Conservation (phyloP, 2,888 invertebrate species). For the Graphium colonna region DNA sequence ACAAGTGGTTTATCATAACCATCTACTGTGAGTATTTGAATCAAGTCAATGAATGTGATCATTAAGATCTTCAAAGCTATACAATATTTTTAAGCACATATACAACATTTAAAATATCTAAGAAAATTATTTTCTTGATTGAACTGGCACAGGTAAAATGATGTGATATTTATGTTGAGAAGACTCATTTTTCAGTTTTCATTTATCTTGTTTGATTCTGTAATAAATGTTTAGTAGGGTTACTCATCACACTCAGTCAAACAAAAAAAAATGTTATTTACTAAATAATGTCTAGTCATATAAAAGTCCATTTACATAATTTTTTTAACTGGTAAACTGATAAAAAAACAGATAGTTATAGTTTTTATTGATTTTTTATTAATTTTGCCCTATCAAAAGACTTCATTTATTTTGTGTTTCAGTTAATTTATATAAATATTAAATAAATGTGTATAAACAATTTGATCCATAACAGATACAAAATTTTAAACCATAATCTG, state of each 20-base stretch:
- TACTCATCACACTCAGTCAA: slow-evolving; percentile 3
- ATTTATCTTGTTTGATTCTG: slow-evolving; percentile 20
- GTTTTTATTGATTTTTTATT: too few relatives aligned
- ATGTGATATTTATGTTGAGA: not conserved
- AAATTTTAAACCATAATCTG: too few relatives aligned
- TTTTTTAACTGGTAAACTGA: not conserved
- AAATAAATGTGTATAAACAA: too few relatives aligned
- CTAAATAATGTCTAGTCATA: not conserved
- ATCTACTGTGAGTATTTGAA: too few relatives aligned
- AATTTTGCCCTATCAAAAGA: too few relatives aligned
- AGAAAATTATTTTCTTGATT: slow-evolving; percentile 6
- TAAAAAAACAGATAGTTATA: too few relatives aligned
- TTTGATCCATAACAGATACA: too few relatives aligned
- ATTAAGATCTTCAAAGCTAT: too few relatives aligned
- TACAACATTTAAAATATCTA: slow-evolving; percentile 8
- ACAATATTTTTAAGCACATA: slow-evolving; percentile 11
- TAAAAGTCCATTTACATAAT: not conserved
- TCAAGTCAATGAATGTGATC: not conserved
- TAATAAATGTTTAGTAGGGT: slow-evolving; percentile 20
- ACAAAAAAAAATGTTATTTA: slow-evolving; percentile 8
- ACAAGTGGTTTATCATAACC: too few relatives aligned
- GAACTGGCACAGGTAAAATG: slow-evolving; percentile 12
- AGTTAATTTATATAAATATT: too few relatives aligned
- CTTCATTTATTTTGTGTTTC: too few relatives aligned
- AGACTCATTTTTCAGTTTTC: slow-evolving; percentile 15